Conservation (phyloP, 2,888 invertebrate genomes). For the Cryptosula pallasiana region DNA sequence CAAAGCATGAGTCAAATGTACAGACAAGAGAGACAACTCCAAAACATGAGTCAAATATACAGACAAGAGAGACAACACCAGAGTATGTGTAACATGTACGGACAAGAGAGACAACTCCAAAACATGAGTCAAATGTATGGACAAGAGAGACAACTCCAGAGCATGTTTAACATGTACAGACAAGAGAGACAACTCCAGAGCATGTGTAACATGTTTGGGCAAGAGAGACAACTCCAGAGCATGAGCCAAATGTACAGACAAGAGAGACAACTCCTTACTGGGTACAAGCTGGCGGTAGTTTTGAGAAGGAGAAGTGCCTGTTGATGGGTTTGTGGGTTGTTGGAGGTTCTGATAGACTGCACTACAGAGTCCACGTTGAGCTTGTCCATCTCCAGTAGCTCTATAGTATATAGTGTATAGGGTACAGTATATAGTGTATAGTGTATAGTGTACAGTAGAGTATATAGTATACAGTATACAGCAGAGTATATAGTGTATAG, state of each 20-base stretch:
- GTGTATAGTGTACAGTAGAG: too few relatives aligned
- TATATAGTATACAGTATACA: too few relatives aligned
- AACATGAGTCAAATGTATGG: too few relatives aligned
- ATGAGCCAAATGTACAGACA: not conserved
- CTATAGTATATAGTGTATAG: conserved; percentile 4
- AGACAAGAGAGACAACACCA: not conserved
- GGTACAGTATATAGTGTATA: too few relatives aligned
- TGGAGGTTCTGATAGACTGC: conserved; percentile 80
- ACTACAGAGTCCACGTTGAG: conserved; percentile 70
- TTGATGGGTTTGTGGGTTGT: conserved; percentile 92
- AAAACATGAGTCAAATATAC: not conserved
- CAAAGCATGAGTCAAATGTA: too few relatives aligned
- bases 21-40: not conserved
- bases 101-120: too few relatives aligned
- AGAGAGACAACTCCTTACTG: conserved; percentile 57
- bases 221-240: not conserved
- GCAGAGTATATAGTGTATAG: too few relatives aligned
- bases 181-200: too few relatives aligned
- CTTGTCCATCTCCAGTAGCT: conserved; percentile 28
- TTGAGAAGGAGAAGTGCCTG: conserved; percentile 81
- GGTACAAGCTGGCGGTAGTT: conserved; percentile 70
- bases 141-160: not conserved
- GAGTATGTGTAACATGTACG: too few relatives aligned
- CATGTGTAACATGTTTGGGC: too few relatives aligned
- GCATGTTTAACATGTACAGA: too few relatives aligned